These are phyloP conservation scores for Alauda arvensis DNA, from an alignment of 2,797 vertebrate species.

Conservation along the genomic window DNA sequence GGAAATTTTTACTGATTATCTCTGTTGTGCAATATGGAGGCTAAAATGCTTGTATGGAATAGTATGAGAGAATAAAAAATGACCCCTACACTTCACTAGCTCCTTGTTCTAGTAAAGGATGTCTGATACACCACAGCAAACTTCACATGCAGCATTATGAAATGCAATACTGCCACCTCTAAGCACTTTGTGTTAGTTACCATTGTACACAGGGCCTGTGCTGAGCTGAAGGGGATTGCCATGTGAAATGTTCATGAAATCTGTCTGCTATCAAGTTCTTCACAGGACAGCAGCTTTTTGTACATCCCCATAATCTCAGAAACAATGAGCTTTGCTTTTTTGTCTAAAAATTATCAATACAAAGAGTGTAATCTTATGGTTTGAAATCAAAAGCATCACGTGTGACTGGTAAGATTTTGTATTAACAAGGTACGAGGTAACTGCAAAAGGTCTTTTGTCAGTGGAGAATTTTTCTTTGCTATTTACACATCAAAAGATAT, in stretches of 20 bases:
- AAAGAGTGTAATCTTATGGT: neutral
- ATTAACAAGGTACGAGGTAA: neutral
- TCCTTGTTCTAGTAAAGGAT: neutral
- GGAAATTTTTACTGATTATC: neutral
- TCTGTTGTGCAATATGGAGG: neutral
- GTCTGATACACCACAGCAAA: neutral
- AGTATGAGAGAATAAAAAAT: neutral
- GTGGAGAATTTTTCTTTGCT: neutral
- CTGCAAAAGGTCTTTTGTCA: neutral
- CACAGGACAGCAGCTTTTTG: neutral
- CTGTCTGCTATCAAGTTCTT: neutral
- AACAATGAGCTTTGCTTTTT: neutral
- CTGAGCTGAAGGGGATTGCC: neutral
- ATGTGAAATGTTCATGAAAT: neutral
- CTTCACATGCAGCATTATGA: neutral
- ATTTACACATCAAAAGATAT: neutral
- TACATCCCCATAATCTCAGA: neutral
- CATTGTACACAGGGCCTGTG: neutral
- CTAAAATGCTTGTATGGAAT: neutral
- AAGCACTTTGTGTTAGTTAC: neutral
- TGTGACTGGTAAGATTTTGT: neutral
- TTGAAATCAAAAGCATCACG: neutral
- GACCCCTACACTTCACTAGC: neutral
- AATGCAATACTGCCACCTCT: conserved; percentile 24
- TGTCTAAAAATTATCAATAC: neutral